Evolutionary conservation across 2,113 vertebrate genomes (phyloP), one percentile per base, ranked within the genome.

Genomic region (Mandrillus leucophaeus): DNA sequence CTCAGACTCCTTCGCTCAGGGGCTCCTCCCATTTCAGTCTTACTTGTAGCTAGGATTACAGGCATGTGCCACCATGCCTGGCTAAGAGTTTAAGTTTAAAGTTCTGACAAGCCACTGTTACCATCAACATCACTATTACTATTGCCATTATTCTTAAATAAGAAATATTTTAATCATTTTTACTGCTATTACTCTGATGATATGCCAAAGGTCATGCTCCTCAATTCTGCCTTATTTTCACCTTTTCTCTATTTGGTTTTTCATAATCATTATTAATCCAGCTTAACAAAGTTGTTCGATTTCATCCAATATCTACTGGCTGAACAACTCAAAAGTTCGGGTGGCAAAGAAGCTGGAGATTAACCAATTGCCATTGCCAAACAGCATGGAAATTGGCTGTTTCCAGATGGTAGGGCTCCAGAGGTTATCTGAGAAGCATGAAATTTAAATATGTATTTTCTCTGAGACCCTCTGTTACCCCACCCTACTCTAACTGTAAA

Each of bases 161-260:
- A 89, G 18, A 91, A 85, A 59, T 40, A 95, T 30, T 88, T 84
- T 91, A 83, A 96, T 86, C 11, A 40, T 88, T 88, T 98, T 66
- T 45, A 90, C 25, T 50, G 27, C 48, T 76, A 76, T 72, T 64
- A 76, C 30, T 88, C 14, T 68, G 73, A 94, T 59, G 55, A 83
- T 52, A 95, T 68, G 40, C 75, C 55, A 82, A 78, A 45, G 32
- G 5, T 82, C 84, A 88, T 43, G 25, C 55, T 76, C 22, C 32
- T 95, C 79, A 93, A 91, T 94, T 91, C 35, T 82, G 57, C 52
- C n/a, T 43, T 84, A 81, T 93, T 90, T 95, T 93, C 35, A 93
- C 27, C 75, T 93, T 93, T 90, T 90, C 73, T 89, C 23, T 79
- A 78, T 64, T 93, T 57, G 5, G 3, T 89, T 92, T 90, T 92